Percentiles rank a stretch among this genome's conserved stretches.
Conservation (phyloP, 2,113 vertebrate species). For the Petrocephalus zakoni region DNA sequence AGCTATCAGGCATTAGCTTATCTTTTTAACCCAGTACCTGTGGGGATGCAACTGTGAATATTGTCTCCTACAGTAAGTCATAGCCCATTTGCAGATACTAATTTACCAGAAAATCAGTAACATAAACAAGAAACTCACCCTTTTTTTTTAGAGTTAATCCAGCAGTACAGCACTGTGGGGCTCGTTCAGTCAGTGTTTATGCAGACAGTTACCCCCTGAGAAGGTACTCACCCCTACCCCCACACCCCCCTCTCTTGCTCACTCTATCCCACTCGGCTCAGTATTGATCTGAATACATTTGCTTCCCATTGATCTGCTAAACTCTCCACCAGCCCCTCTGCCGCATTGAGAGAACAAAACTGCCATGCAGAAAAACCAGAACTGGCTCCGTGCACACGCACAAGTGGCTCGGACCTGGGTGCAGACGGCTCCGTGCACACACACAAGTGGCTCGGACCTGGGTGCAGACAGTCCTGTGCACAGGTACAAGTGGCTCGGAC, state of each 20-base stretch:
- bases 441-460: not conserved
- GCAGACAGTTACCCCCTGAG: not conserved
- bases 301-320: slow-evolving; percentile 60
- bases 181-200: not conserved
- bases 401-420: not conserved
- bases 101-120: not conserved
- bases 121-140: slow-evolving; percentile 31
- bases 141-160: not conserved
- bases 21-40: not conserved
- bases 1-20: not conserved
- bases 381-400: slow-evolving; percentile 19
- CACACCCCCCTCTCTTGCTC: slow-evolving; percentile 22
- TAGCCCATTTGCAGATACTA: not conserved
- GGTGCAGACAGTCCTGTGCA: not conserved
- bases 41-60: not conserved
- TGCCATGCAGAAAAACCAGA: slow-evolving; percentile 47
- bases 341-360: slow-evolving; percentile 56
- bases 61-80: not conserved
- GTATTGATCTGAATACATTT: slow-evolving; percentile 74
- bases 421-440: slow-evolving; percentile 13
- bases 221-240: not conserved
- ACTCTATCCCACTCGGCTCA: slow-evolving; percentile 51
- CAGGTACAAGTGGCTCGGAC: not conserved
- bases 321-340: slow-evolving; percentile 29
- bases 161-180: not conserved